These are phyloP conservation scores for Perca flavescens DNA, from an alignment of 2,113 vertebrate species.

Conservation along the genomic window DNA sequence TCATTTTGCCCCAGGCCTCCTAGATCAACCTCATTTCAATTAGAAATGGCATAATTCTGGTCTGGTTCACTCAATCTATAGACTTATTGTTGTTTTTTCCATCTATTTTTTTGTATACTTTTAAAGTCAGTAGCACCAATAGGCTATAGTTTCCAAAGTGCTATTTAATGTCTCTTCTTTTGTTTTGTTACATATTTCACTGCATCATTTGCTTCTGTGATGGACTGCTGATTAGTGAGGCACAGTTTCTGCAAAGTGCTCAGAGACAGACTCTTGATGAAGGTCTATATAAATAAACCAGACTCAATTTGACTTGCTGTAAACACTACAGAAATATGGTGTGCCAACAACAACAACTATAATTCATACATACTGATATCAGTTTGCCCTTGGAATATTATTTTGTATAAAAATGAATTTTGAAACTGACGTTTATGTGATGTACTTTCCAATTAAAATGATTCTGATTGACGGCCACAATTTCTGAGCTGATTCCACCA, in stretches of 20 bases:
- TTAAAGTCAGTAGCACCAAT: not conserved
- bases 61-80: not conserved
- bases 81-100: not conserved
- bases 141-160: conserved; percentile 9
- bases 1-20: not conserved
- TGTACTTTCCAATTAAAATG: conserved; percentile 26
- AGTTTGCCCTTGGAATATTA: conserved; percentile 11
- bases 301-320: conserved; percentile 30
- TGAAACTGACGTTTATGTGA: conserved; percentile 11
- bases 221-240: conserved; percentile 32
- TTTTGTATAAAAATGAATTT: conserved; percentile 13
- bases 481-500: not conserved
- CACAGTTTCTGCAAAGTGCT: conserved; percentile 49
- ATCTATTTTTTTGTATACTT: not conserved
- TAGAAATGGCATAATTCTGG: not conserved
- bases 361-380: conserved; percentile 20
- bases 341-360: not conserved
- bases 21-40: not conserved
- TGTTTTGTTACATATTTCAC: conserved; percentile 29
- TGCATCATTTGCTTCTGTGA: conserved; percentile 28
- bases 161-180: conserved; percentile 17
- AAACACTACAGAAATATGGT: conserved; percentile 7
- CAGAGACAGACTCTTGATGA: conserved; percentile 27
- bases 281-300: conserved; percentile 46
- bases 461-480: conserved; percentile 3